These are phyloP conservation scores for Drosophila incognita DNA, from an alignment of 2,888 invertebrate genomes.

Conservation along the genomic window DNA sequence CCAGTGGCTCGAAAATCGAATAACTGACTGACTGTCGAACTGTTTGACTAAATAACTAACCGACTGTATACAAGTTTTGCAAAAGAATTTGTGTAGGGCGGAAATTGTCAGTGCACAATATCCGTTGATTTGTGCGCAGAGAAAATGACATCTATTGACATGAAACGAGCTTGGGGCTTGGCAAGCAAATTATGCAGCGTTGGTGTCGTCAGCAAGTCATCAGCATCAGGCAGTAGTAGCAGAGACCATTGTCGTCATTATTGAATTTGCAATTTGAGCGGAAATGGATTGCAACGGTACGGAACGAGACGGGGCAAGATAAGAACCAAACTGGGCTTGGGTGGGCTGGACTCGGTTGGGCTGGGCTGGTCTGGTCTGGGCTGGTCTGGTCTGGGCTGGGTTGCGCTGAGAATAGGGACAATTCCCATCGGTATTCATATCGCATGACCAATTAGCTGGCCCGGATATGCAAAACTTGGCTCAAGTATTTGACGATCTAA, in stretches of 20 bases:
- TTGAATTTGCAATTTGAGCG: conserved; percentile 35
- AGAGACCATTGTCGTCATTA: conserved; percentile 47
- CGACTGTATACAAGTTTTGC: conserved; percentile 26
- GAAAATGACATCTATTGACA: conserved; percentile 74
- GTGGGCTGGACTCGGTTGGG: background rate
- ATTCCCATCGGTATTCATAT: conserved; percentile 47
- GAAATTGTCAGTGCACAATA: conserved; percentile 81
- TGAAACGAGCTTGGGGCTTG: conserved; percentile 35
- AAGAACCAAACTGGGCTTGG: background rate
- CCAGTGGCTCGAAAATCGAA: background rate
- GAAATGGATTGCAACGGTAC: conserved; percentile 44
- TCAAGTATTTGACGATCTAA: conserved; percentile 44
- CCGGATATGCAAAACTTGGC: conserved; percentile 48
- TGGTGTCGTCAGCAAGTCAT: conserved; percentile 30
- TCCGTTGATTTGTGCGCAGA: conserved; percentile 76
- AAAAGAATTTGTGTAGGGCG: conserved; percentile 44
- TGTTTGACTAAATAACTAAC: conserved; percentile 3
- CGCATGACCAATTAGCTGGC: conserved; percentile 71
- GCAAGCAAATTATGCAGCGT: conserved; percentile 60
- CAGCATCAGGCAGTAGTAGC: conserved; percentile 17
- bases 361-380: background rate
- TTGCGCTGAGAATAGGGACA: background rate
- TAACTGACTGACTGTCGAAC: background rate
- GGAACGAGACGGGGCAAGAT: background rate
- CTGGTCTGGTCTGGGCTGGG: background rate